Conservation (phyloP, 2,113 vertebrate species). For the Chloroceryle aenea region DNA sequence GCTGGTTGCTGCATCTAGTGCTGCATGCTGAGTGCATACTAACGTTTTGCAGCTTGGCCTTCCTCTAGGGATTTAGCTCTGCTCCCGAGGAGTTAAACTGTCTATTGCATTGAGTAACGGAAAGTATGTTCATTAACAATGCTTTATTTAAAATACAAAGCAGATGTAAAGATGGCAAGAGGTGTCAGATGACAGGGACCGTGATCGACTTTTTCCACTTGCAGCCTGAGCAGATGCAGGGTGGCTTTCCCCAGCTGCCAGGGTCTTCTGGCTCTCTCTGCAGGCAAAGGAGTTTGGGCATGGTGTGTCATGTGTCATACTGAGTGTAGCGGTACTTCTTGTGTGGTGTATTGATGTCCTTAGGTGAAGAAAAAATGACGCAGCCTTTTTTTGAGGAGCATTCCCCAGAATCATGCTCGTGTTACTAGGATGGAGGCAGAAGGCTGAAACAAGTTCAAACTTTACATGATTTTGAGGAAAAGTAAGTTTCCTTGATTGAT, state of each 20-base stretch:
- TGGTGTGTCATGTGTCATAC: rapidly evolving
- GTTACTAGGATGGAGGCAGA: background rate
- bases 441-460: background rate
- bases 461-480: background rate
- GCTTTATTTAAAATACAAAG: conserved; percentile 69
- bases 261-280: background rate
- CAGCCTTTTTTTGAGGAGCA: background rate
- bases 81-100: background rate
- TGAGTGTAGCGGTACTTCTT: background rate
- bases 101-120: background rate
- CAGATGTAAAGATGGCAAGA: background rate
- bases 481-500: background rate
- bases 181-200: background rate
- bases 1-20: rapidly evolving
- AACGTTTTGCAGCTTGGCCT: background rate
- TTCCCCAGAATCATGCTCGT: background rate
- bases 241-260: background rate
- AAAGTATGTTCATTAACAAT: conserved; percentile 42
- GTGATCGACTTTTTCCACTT: background rate
- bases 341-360: background rate
- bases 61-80: background rate
- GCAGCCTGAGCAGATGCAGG: background rate
- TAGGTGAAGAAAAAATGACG: background rate
- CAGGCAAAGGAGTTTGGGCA: rapidly evolving
- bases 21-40: background rate